Evolutionary conservation across 2,113 vertebrate species (phyloP).

Genomic region (Notiomystis cincta): DNA sequence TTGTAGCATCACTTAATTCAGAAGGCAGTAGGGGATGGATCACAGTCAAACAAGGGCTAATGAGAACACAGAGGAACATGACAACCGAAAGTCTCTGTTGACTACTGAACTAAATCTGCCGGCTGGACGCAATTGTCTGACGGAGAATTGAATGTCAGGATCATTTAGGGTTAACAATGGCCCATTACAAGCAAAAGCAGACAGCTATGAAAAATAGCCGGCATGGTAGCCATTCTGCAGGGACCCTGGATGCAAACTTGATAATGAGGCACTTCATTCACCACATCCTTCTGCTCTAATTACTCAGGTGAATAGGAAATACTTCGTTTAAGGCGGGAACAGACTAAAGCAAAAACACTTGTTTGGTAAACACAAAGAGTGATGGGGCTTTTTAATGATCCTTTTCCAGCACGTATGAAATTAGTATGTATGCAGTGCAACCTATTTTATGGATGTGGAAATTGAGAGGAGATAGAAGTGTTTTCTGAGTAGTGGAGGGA

Average conservation of each 20-base stretch:
- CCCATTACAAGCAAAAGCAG: constrained; percentile 71
- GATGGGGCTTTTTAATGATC: constrained; percentile 47
- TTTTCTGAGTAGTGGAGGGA: neutral
- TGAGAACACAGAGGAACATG: constrained; percentile 73
- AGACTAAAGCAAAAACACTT: constrained; percentile 73
- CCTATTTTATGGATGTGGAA: constrained; percentile 6
- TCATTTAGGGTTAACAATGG: constrained; percentile 84
- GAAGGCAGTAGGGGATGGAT: constrained; percentile 71
- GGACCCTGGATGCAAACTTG: constrained; percentile 68
- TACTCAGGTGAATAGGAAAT: constrained; percentile 80
- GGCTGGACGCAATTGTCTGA: constrained; percentile 79
- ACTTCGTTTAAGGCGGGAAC: constrained; percentile 75
- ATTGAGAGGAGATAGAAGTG: neutral
- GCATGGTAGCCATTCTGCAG: constrained; percentile 66
- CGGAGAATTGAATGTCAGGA: constrained; percentile 81
- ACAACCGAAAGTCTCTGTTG: constrained; percentile 76
- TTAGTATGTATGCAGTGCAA: constrained; percentile 16
- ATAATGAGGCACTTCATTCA: constrained; percentile 82
- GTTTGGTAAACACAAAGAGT: constrained; percentile 78
- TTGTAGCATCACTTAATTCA: constrained; percentile 82
- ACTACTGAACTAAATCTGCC: constrained; percentile 76
- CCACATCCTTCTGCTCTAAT: constrained; percentile 83
- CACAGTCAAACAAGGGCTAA: constrained; percentile 74
- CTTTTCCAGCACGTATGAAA: constrained; percentile 46
- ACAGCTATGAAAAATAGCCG: constrained; percentile 75